Percentiles rank a stretch among this genome's conserved stretches.
Conservation (phyloP, 2,113 vertebrate genomes). For the Diglossa brunneiventris region DNA sequence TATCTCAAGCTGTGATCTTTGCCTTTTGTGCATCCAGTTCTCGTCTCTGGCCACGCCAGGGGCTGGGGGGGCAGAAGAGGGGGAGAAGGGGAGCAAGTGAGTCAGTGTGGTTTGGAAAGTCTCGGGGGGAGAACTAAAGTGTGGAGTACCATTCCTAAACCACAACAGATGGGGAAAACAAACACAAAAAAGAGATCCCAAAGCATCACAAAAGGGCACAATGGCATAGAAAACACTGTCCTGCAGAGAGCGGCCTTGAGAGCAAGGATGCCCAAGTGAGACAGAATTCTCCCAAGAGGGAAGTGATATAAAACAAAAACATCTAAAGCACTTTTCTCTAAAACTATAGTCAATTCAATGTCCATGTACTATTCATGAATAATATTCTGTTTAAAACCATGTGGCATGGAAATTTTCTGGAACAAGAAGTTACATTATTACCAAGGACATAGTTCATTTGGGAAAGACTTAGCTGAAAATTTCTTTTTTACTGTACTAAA, state of each 20-base stretch:
- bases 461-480: not conserved
- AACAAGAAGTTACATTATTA: not conserved
- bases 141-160: not conserved
- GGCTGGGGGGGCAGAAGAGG: accelerated
- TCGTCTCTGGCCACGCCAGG: not conserved
- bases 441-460: not conserved
- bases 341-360: not conserved
- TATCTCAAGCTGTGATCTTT: not conserved
- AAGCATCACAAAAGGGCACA: not conserved
- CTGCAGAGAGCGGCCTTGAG: not conserved
- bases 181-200: not conserved
- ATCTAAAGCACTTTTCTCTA: not conserved
- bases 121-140: not conserved
- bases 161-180: not conserved
- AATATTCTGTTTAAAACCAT: not conserved
- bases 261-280: not conserved
- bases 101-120: not conserved
- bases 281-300: not conserved
- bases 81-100: accelerated
- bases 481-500: not conserved
- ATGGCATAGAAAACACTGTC: not conserved
- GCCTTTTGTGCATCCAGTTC: not conserved
- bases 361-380: not conserved
- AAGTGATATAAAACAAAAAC: not conserved
- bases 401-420: not conserved